Base-by-base conservation (phyloP, 2,797 vertebrate genomes). In the Loriculus beryllinus region DNA sequence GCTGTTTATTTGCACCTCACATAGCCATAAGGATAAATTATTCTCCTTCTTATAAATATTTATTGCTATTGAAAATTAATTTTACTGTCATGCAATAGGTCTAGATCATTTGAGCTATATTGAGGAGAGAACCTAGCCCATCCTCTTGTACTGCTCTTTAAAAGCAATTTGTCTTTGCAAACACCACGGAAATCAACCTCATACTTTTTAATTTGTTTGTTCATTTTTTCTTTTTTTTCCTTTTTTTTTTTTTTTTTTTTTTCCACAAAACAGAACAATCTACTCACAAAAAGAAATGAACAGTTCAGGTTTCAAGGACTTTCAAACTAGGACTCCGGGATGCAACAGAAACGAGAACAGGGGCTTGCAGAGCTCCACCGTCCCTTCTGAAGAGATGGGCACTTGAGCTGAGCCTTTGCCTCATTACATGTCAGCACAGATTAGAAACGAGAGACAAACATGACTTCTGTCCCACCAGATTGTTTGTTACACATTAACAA, bases 391-490 rank as follows among this genome's bases (percentile, higher is more conserved):
- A 93, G 86, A 65, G 90, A 92, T 10, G 18, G 70, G 80, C 75
- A 48, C 78, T 86, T 43, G 88, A 96, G 90, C 93, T 71, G 91
- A 91, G 90, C 92, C 81, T 89, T 92, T 86, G 89, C 91, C 93
- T 89, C 57, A n/a, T 94, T 81, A 97, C 96, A 94, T 82, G 63
- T 91, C 82, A 96, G 93, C 96, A 97, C 94, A 94, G 9, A 49
- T 96, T 81, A 97, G 96, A 95, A 87, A 98, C 93, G 7, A 97
- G 97, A 97, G 94, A 97, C 39, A 82, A 97, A 98, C 97, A 97
- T 2, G 39, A 97, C 90, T 96, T 95, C 92, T 95, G 72, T 97
- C 94, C 92, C 78, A 96, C 95, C 31, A 12, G 82, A 78, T 93
- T n/a, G 26, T 96, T 95, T 91, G 84, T 94, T 96, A 97, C 94